Base-by-base conservation (phyloP, 2,888 invertebrate genomes). In the Pasiphila rectangulata region DNA sequence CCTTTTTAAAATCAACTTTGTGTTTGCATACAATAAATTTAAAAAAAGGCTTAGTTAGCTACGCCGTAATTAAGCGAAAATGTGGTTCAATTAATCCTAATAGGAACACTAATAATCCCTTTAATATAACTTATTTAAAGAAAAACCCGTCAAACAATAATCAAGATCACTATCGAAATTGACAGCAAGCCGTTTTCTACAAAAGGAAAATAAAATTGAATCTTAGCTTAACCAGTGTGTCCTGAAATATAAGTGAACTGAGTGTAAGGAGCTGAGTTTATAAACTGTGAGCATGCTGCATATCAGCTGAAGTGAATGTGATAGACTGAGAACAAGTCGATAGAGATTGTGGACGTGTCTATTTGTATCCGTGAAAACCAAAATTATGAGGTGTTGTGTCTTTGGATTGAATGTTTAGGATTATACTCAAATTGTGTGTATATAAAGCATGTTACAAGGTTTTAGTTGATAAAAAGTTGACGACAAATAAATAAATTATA, bases 161-260 rank as follows among this genome's bases (percentile, higher is more conserved):
- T n/a, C n/a, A n/a, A n/a, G n/a, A n/a, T n/a, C n/a, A n/a, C n/a
- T n/a, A n/a, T n/a, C n/a, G n/a, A n/a, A n/a, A n/a, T n/a, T n/a
- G n/a, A n/a, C n/a, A n/a, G n/a, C n/a, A 12, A 13, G 12, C 12
- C 2, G 6, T 27, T 6, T 6, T 9, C 5, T 12, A 25, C 6
- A 12, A 27, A 27, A 27, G 25, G 2, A 4, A 25, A 13, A 10
- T 13, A 27, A 27, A 2, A 27, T 7, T 2, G 21, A 21, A 21
- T 5, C 2, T 5, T 4, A 4, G 6, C 7, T 21, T 21, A 21
- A 4, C 3, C 4, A 6, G 51, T 56, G 24, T 46, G 49, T 40
- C 56, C 35, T 59, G 49, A 48, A 56, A 42, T 30, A 46, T 45
- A 4, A 54, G 54, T 54, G 48, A 47, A 52, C 36, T 23, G n/a